Evolutionary conservation across 2,797 vertebrate genomes (phyloP).

Genomic region (Enteromius mattozi): DNA sequence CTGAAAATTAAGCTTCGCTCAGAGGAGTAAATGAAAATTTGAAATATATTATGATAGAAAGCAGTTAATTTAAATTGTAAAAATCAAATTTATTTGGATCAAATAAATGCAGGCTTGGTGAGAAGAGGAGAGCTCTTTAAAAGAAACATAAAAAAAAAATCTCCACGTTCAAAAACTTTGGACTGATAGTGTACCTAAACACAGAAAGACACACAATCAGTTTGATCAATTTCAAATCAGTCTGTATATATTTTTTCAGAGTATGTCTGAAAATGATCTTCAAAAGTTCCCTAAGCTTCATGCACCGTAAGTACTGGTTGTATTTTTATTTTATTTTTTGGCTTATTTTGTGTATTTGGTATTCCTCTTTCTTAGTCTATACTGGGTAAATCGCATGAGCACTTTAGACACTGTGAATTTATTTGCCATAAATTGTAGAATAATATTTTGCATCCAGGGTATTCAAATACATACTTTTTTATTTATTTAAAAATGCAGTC

Average conservation of each 20-base stretch:
- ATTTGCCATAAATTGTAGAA: not conserved
- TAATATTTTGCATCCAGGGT: not conserved
- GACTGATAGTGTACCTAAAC: not conserved
- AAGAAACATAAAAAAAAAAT: too few species aligned
- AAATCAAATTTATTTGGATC: too few species aligned
- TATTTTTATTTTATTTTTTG: not conserved
- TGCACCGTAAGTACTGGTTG: constrained; percentile 85
- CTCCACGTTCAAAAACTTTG: too few species aligned
- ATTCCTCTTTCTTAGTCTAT: not conserved
- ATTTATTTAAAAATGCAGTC: not conserved
- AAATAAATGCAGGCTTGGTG: too few species aligned
- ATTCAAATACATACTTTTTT: not conserved
- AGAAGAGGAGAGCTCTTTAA: too few species aligned
- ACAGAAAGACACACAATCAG: not conserved
- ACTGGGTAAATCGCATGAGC: not conserved
- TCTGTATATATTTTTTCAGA: constrained; percentile 75
- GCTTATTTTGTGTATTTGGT: not conserved
- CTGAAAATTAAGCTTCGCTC: too few species aligned
- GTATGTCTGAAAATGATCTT: constrained; percentile 90
- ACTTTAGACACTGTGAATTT: not conserved
- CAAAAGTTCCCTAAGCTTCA: constrained; percentile 92
- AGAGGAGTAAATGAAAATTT: too few species aligned
- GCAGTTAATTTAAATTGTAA: too few species aligned
- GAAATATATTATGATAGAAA: too few species aligned
- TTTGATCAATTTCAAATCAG: not conserved